phyloP scores from a whole-genome alignment of 2,113 vertebrate genomes.

The Otolemur garnettii region DNA sequence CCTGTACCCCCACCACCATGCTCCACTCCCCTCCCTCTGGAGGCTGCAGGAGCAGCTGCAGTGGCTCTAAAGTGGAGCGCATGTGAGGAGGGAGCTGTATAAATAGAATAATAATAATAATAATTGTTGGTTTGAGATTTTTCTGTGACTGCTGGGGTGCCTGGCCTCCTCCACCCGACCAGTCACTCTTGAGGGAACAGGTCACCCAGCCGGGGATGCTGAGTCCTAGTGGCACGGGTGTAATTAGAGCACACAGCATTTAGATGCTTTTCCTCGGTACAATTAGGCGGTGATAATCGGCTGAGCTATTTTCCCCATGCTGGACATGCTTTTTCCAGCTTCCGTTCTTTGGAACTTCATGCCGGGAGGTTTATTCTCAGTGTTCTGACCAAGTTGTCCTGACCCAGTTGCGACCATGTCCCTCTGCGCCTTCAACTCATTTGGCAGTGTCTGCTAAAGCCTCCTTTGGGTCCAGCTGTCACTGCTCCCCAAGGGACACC shows the following conservation, averaged over 20 bases:
- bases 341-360: not conserved
- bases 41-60: conserved; percentile 78
- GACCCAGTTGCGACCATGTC: not conserved
- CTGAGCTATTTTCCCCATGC: conserved; percentile 8
- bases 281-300: conserved; percentile 57
- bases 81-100: conserved; percentile 66
- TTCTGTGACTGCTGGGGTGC: conserved; percentile 48
- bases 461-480: not conserved
- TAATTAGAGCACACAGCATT: conserved; percentile 47
- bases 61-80: conserved; percentile 77
- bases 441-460: not conserved
- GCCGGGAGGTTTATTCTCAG: not conserved
- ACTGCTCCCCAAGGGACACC: not conserved
- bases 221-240: not conserved
- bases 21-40: not conserved
- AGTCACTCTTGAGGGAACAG: conserved; percentile 42
- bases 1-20: accelerated
- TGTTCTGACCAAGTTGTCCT: not conserved
- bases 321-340: conserved; percentile 35
- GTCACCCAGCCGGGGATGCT: conserved; percentile 56
- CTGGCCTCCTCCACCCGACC: conserved; percentile 20
- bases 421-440: not conserved
- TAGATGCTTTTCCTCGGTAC: conserved; percentile 28
- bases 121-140: conserved; percentile 65
- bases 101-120: conserved; percentile 86